Conservation (phyloP, 2,113 vertebrate species). For the Machaerirhynchus nigripectus region DNA sequence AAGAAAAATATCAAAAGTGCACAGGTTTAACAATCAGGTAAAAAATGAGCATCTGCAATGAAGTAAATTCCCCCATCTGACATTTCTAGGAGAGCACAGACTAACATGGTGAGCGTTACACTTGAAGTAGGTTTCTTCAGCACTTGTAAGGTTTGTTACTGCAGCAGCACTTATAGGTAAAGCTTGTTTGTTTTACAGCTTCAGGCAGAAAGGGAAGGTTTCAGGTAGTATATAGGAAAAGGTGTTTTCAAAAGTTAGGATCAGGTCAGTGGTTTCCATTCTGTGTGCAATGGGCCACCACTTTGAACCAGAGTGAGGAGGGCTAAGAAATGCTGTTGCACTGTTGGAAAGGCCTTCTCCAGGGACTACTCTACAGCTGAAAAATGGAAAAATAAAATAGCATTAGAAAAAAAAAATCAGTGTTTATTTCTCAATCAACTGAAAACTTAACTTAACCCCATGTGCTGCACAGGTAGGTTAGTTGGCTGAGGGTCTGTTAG, state of each 20-base stretch:
- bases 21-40: constrained; percentile 80
- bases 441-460: background rate
- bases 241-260: constrained; percentile 39
- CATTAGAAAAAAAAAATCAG: constrained; percentile 62
- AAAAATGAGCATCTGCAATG: constrained; percentile 67
- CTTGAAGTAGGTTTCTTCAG: constrained; percentile 72
- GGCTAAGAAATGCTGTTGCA: constrained; percentile 72
- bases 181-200: constrained; percentile 65
- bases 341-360: constrained; percentile 80
- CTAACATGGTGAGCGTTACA: constrained; percentile 22
- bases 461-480: constrained; percentile 52
- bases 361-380: constrained; percentile 87
- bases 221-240: constrained; percentile 59
- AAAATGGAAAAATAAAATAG: constrained; percentile 84
- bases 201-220: constrained; percentile 49
- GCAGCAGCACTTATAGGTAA: constrained; percentile 75
- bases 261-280: constrained; percentile 73
- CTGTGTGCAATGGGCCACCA: constrained; percentile 72
- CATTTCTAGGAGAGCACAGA: constrained; percentile 53
- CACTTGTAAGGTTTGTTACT: constrained; percentile 81
- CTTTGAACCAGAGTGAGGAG: constrained; percentile 50
- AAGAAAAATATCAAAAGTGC: constrained; percentile 90
- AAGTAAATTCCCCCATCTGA: constrained; percentile 45
- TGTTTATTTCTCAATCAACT: constrained; percentile 22
- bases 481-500: constrained; percentile 64